Evolutionary conservation across 2,113 vertebrate species (phyloP), one percentile per base, ranked within the genome.

Genomic region (Vombatus ursinus): DNA sequence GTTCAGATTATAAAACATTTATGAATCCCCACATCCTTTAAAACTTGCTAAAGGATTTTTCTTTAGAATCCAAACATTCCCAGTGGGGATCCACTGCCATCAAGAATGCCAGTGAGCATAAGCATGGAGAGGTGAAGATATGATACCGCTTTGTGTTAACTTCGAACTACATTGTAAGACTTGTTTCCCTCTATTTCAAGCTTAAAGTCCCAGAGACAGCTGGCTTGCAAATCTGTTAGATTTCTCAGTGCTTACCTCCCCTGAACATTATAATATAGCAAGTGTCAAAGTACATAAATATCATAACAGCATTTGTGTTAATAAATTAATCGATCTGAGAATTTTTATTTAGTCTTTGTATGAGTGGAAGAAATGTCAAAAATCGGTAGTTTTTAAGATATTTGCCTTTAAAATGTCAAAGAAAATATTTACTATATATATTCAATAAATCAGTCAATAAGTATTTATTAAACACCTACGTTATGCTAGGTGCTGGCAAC

Each of bases 271-370:
- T 50, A 94, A 14, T 90, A 48, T 51, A 52, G 22, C n/a, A 48
- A n/a, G n/a, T 11, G 47, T 95, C 91, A 77, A 94, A 93, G 3
- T 57, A 89, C 26, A 77, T 53, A 92, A 93, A 92, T 93, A 90
- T 31, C 97, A 93, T 50, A n/a, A n/a, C 50, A 91, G 25, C 94
- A 91, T 2, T 77, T 61, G 26, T 97, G 54, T 89, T 96, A 97
- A 95, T 90, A 61, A 96, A 97, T 48, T 97, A 94, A 97, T 90
- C 61, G 94, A 50, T 94, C 47, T 26, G 94, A 26, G 91, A 44
- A 96, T 95, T 92, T 50, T 94, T 97, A 97, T 98, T 98, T 96
- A 96, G 95, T 91, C 11, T 95, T 91, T 57, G 90, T 95, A 44
- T 93, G 92, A 96, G 50, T 94, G 92, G 37, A 89, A 97, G 54